These are phyloP conservation scores for Halictus quadricinctus DNA, from an alignment of 2,888 invertebrate genomes.

Conservation along the genomic window DNA sequence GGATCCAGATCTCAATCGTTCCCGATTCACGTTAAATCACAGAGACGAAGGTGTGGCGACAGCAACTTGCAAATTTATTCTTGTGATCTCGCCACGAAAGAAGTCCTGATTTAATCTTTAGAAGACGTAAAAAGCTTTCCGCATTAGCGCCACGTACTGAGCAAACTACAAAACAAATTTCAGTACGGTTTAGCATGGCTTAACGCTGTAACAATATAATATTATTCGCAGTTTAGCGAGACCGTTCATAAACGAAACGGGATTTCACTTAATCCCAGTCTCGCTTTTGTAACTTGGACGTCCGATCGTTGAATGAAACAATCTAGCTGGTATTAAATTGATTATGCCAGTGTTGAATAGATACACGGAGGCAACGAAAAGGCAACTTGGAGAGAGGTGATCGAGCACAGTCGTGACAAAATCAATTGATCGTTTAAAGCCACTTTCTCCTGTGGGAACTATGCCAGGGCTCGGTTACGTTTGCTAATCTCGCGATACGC, in stretches of 20 bases:
- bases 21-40: neutral
- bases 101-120: neutral
- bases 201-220: neutral
- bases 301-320: neutral
- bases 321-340: neutral
- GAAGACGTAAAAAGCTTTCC: neutral
- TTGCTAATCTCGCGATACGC: neutral
- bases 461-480: neutral
- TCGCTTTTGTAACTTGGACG: neutral
- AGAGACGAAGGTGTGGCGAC: neutral
- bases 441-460: slow-evolving; percentile 20
- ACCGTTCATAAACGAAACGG: neutral
- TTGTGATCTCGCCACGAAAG: neutral
- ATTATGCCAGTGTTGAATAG: neutral
- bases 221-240: neutral
- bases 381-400: neutral
- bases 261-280: neutral
- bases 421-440: neutral
- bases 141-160: neutral
- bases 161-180: neutral
- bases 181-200: neutral
- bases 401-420: neutral
- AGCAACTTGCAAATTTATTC: neutral
- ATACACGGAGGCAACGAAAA: neutral
- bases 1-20: slow-evolving; percentile 2